These are phyloP conservation scores for Tenebrosternarchus preto DNA, from an alignment of 2,113 vertebrate genomes.

Conservation along the genomic window DNA sequence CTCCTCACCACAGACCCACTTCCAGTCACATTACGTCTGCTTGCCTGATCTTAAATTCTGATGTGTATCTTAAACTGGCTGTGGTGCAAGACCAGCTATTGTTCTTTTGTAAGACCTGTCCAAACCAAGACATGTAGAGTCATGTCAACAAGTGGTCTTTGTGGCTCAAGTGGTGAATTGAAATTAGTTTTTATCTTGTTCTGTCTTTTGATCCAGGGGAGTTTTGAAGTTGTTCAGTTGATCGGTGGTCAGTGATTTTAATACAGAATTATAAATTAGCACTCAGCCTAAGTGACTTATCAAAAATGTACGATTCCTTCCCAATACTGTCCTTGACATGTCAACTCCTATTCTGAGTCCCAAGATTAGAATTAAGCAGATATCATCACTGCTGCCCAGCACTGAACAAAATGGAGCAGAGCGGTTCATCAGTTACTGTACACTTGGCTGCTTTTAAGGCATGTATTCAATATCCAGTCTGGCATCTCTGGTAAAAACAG, in stretches of 20 bases:
- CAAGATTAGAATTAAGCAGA: background rate
- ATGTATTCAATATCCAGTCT: background rate
- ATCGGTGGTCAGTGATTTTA: background rate
- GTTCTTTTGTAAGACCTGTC: background rate
- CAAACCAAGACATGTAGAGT: background rate
- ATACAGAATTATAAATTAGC: background rate
- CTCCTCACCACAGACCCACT: constrained; percentile 8
- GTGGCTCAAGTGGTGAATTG: background rate
- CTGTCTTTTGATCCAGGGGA: background rate
- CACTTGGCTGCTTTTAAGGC: constrained; percentile 4
- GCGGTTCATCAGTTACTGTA: background rate
- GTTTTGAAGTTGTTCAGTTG: background rate
- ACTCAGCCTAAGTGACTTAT: constrained; percentile 19
- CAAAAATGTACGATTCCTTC: constrained; percentile 26
- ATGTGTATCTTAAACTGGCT: background rate
- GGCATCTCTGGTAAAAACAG: background rate
- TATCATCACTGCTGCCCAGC: background rate
- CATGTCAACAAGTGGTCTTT: background rate
- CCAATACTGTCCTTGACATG: constrained; percentile 1
- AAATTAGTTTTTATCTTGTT: background rate
- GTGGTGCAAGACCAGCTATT: background rate
- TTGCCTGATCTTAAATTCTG: constrained; percentile 20
- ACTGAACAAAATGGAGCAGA: background rate
- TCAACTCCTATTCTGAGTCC: background rate
- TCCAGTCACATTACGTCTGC: background rate